These are phyloP conservation scores for Plagodis dolabraria DNA, from an alignment of 2,888 invertebrate species.

Conservation along the genomic window DNA sequence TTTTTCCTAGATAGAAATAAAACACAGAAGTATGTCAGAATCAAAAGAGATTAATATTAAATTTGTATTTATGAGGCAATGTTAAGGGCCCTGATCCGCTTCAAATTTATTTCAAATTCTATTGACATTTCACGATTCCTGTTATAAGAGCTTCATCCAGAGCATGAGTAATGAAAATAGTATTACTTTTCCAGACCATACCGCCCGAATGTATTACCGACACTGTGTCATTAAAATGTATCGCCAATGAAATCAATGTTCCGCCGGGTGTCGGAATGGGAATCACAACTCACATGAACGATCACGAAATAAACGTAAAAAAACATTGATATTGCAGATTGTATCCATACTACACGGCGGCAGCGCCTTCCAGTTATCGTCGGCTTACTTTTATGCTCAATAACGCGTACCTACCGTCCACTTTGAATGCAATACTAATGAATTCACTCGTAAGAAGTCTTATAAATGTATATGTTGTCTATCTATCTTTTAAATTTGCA, in stretches of 20 bases:
- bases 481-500: no score
- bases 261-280: conserved; percentile 38
- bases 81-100: no score
- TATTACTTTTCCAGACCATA: conserved; percentile 1
- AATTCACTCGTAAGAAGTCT: no score
- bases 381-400: conserved; percentile 28
- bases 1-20: no score
- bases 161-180: no score
- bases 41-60: no score
- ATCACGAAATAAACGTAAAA: conserved; percentile 39
- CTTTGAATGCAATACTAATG: conserved; percentile 17
- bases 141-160: no score
- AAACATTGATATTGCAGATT: conserved; percentile 51
- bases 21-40: no score
- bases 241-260: conserved; percentile 52
- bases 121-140: no score
- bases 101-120: no score
- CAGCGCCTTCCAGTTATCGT: conserved; percentile 20
- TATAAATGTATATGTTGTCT: no score
- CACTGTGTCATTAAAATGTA: conserved; percentile 48
- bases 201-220: conserved; percentile 11
- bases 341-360: conserved; percentile 37
- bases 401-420: conserved; percentile 18
- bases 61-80: no score
- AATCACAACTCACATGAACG: conserved; percentile 27